Evolutionary conservation across 2,888 invertebrate species (phyloP), one percentile per base, ranked within the genome.

Genomic region (Melieria crassipennis): DNA sequence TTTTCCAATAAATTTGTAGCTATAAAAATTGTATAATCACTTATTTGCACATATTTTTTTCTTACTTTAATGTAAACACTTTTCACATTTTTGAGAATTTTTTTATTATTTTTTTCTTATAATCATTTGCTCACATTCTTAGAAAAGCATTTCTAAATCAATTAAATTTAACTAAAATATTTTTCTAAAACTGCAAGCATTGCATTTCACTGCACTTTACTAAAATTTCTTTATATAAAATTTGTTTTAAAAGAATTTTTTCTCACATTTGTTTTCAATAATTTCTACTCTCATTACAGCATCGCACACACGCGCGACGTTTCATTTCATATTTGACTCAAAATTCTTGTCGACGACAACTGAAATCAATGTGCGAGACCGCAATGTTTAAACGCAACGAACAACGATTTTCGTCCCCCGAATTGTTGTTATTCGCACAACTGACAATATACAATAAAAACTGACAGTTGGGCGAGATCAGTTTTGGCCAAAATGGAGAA

Each of bases 391-490:
- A 61, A 1, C 60, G 13, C 9, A 60, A 52, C 16, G 10, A 60
- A n/a, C 11, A 42, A 61, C 60, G 45, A 6, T 45, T n/a, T 42
- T 30, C 13, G 30, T 52, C 11, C 45, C 16, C 43, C 11, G 52
- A 69, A 45, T 48, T 47, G 52, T 43, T 64, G 56, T 65, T 10
- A 47, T 64, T 30, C 63, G 62, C 65, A 63, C 70, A 69, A 74
- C 72, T 72, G 74, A 69, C 69, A 70, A 56, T 68, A 52, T 65
- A 42, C 48, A 30, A 30, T 30, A 60, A 56, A 68, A 64, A 80
- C 83, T 82, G 83, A 82, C 83, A 82, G 78, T 83, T 83, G 78
- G 78, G 80, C 79, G 81, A 83, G 81, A 82, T 83, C 83, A 83
- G 82, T 82, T 81, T 82, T 82, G 81, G 76, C 77, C 78, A 82